Percentiles rank a stretch among this genome's conserved stretches.
Conservation (phyloP, 2,888 invertebrate genomes). For the Eristalinus sepulchralis region DNA sequence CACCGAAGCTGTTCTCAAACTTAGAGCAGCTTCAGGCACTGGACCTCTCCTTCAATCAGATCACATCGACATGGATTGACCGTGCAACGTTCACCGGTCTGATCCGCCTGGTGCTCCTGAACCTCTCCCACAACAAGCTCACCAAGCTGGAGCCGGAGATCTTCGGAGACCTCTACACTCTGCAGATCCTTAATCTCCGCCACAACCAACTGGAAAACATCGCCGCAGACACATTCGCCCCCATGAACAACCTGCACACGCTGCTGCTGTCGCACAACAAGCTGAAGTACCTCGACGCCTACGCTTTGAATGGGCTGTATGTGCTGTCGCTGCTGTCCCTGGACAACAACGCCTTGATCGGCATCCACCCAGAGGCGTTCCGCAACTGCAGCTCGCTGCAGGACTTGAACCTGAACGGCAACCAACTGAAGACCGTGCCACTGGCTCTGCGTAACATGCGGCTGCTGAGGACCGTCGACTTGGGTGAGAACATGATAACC, state of each 20-base stretch:
- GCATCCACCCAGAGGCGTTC: conserved; percentile 93
- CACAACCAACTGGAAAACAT: conserved; percentile 92
- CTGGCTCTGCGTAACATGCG: conserved; percentile 92
- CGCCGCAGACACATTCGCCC: conserved; percentile 92
- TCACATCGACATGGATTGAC: conserved; percentile 93
- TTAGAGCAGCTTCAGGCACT: conserved; percentile 90
- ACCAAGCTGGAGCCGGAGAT: conserved; percentile 90
- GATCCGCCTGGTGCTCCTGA: conserved; percentile 92
- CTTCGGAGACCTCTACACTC: conserved; percentile 91
- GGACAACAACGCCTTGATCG: conserved; percentile 92
- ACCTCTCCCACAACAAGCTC: conserved; percentile 92
- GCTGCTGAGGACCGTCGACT: conserved; percentile 91
- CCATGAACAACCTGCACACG: conserved; percentile 95
- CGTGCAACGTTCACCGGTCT: conserved; percentile 92
- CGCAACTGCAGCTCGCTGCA: conserved; percentile 94
- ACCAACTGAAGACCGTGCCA: conserved; percentile 90
- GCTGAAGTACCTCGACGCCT: conserved; percentile 91
- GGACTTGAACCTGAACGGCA: conserved; percentile 94
- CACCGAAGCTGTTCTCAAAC: conserved; percentile 92
- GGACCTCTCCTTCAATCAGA: conserved; percentile 92
- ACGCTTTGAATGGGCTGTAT: conserved; percentile 92
- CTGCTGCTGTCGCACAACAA: conserved; percentile 92
- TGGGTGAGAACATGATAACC: conserved; percentile 94
- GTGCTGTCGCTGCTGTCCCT: conserved; percentile 92
- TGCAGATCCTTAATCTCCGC: conserved; percentile 92